Evolutionary conservation across 2,888 invertebrate genomes (phyloP).

Genomic region (Conchocele bisecta): DNA sequence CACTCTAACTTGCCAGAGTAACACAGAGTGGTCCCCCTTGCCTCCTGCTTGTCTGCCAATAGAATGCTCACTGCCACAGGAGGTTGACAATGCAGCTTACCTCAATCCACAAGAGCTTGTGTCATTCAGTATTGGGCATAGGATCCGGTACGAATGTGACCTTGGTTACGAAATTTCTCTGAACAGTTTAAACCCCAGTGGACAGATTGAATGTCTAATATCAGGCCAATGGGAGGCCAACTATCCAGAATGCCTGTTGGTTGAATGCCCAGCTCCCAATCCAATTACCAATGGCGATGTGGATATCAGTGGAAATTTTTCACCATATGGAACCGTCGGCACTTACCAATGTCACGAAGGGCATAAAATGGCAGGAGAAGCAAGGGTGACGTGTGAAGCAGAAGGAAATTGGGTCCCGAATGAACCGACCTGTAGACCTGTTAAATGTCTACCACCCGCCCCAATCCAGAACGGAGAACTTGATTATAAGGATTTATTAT

Average conservation of each 20-base stretch:
- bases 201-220: conserved; percentile 68
- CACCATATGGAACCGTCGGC: conserved; percentile 74
- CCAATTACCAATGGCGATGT: conserved; percentile 51
- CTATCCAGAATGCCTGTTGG: conserved; percentile 64
- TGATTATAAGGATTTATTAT: conserved; percentile 74
- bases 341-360: conserved; percentile 72
- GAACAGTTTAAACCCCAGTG: conserved; percentile 56
- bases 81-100: conserved; percentile 43
- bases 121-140: conserved; percentile 40
- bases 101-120: conserved; percentile 31
- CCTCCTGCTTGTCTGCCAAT: conserved; percentile 47
- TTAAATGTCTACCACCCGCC: conserved; percentile 58
- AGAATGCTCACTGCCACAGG: conserved; percentile 44
- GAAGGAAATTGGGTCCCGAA: conserved; percentile 68
- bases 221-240: conserved; percentile 77
- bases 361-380: conserved; percentile 61
- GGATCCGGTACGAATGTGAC: conserved; percentile 63
- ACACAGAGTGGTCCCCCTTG: conserved; percentile 61
- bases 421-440: conserved; percentile 58
- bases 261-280: conserved; percentile 47
- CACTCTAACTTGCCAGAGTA: conserved; percentile 65
- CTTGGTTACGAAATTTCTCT: conserved; percentile 64
- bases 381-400: conserved; percentile 61
- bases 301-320: conserved; percentile 33
- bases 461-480: conserved; percentile 83